Base-by-base conservation (phyloP, 1,140 invertebrate species). In the Conopomorpha cramerella region DNA sequence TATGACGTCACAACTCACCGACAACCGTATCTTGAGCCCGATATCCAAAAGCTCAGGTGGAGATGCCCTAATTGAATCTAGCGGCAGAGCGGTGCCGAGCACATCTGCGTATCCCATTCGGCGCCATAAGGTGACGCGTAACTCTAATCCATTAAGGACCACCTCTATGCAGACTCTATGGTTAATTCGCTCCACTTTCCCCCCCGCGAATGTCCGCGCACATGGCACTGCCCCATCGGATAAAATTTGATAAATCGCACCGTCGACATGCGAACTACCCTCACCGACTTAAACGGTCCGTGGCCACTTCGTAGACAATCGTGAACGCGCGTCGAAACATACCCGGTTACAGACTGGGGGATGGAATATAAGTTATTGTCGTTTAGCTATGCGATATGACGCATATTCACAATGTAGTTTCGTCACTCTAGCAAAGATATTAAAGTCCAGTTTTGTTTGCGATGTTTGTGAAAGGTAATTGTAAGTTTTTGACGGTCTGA, bases 181-280 rank as follows among this genome's bases (percentile, higher is more conserved):
- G 67, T 73, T 71, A 68, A 71, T 68, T 64, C 56, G 36, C 28
- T 43, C 38, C 28, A 33, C 38, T 43, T 39, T 23, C 10, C 19
- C 19, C 19, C 10, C 19, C 10, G 4, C 19, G 4, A 4, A 23
- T 4, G 19, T 23, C 19, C 19, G 47, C 59, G 58, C 70, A 74
- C 68, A 73, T 73, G 68, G 70, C 66, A 55, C 50, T 62, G 53
- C 63, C 55, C 61, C 42, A 48, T 51, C 59, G 51, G 56, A 73
- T 68, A 71, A 70, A 74, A 66, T 74, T 74, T 74, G 70, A 74
- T 71, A 74, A 71, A 74, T 74, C 56, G 63, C 55, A 63, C 44
- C 53, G 65, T 56, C 65, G 60, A 74, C 66, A 71, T 67, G 66
- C 52, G 65, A 71, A 70, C 61, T 74, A 74, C 70, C 70, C 70